Evolutionary conservation across 2,797 vertebrate genomes (phyloP), one percentile per base, ranked within the genome.

Genomic region (Lepilemur ruficaudatus): DNA sequence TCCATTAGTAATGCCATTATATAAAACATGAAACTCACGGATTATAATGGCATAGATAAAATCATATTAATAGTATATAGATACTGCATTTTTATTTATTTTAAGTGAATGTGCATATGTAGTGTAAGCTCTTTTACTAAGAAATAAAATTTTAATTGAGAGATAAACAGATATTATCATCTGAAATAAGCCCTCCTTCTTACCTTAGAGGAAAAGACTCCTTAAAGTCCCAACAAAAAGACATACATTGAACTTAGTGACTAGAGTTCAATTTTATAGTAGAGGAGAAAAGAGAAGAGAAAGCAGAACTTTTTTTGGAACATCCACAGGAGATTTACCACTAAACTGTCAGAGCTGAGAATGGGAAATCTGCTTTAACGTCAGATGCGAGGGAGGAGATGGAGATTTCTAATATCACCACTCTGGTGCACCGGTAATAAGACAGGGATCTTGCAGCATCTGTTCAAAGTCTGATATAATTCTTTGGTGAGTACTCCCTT

Each of bases 391-490:
- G 48, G 90, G 80, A 97, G 32, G 86, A 5, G 0, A 93, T 85
- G 67, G 95, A 98, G 83, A 93, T 55, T 97, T 97, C 96, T 88
- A 96, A 78, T 89, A 97, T 70, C 67, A 87, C 48, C 48, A 48
- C 88, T 97, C 55, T 5, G 15, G 48, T 89, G 75, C 43, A 90
- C 76, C 32, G 94, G 92, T 91, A 98, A 97, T 65, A 97, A 97
- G 96, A 61, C 18, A 93, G 41, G 41, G 65, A 91, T 96, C 95
- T 97, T 97, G 89, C 57, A 96, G 94, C 93, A 98, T 92, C 97
- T 98, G 82, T 67, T 97, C 79, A 67, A 93, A 92, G 65, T 93
- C 96, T 97, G 97, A 98, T 93, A 76, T 67, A 97, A 97, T 98
- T 98, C 93, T 98, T 97, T 23, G 15, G 41, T 92, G 96, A 98